A percentile compares a stretch with the other conserved stretches of the same genome.
These are phyloP conservation scores for Acanthoscelides obtectus DNA, from an alignment of 2,888 invertebrate genomes.

Conservation along the genomic window DNA sequence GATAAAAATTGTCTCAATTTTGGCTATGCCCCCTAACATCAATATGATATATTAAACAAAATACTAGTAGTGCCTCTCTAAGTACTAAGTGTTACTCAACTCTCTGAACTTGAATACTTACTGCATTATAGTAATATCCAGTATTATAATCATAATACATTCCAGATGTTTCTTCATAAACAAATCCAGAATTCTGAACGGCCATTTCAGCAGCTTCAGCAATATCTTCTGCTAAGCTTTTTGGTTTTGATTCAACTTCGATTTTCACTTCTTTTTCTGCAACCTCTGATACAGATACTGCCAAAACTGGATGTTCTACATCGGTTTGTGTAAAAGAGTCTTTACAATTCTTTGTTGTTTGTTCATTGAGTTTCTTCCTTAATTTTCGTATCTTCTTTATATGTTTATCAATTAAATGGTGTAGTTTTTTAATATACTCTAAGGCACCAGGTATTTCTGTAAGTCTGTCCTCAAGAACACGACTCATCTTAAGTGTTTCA, in stretches of 20 bases:
- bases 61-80: too few relatives aligned
- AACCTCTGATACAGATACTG: neutral
- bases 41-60: too few relatives aligned
- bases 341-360: slow-evolving; percentile 15
- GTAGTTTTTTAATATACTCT: slow-evolving; percentile 55
- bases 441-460: slow-evolving; percentile 57
- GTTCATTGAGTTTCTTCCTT: slow-evolving; percentile 48
- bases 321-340: slow-evolving; percentile 33
- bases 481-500: slow-evolving; percentile 17
- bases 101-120: too few relatives aligned
- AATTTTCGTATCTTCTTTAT: slow-evolving; percentile 56
- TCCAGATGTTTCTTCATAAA: slow-evolving; percentile 81
- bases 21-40: too few relatives aligned
- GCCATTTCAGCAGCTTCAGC: slow-evolving; percentile 72
- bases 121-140: slow-evolving; percentile 84
- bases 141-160: slow-evolving; percentile 85
- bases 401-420: slow-evolving; percentile 54
- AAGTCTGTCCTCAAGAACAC: slow-evolving; percentile 41
- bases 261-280: slow-evolving; percentile 4
- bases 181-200: slow-evolving; percentile 70
- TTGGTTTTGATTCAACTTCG: slow-evolving; percentile 15
- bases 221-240: slow-evolving; percentile 68
- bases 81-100: too few relatives aligned
- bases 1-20: too few relatives aligned
- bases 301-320: slow-evolving; percentile 3